Percentiles rank a stretch among this genome's conserved stretches.
Conservation (phyloP, 2,797 vertebrate genomes). For the Phyllotis vaccarum region DNA sequence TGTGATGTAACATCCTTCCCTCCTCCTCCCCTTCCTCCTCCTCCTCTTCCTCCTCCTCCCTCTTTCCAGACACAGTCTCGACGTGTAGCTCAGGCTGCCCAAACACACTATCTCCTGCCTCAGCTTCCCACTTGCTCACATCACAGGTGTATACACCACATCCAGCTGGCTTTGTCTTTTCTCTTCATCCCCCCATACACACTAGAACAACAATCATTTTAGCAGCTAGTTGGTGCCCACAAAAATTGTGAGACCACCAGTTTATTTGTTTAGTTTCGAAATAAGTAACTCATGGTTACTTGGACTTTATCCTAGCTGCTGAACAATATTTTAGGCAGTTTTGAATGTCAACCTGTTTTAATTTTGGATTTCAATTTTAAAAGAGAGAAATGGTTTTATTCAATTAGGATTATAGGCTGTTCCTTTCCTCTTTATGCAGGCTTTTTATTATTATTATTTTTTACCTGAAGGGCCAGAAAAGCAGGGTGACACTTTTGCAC, state of each 20-base stretch:
- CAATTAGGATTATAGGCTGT: conserved; percentile 74
- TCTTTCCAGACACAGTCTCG: neutral
- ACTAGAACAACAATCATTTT: neutral
- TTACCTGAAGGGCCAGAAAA: conserved; percentile 65
- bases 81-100: neutral
- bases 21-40: neutral
- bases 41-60: neutral
- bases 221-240: neutral
- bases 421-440: conserved; percentile 75
- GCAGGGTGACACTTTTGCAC: conserved; percentile 73
- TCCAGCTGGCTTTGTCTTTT: neutral
- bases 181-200: neutral
- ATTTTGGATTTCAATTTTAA: conserved; percentile 64
- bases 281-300: conserved; percentile 27
- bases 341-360: conserved; percentile 72
- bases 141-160: neutral
- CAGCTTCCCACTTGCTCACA: neutral
- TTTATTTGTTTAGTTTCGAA: conserved; percentile 21
- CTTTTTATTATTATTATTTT: neutral
- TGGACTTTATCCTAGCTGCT: conserved; percentile 77
- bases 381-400: conserved; percentile 59
- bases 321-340: conserved; percentile 81
- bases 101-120: neutral
- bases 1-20: neutral
- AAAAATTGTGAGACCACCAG: neutral